Conservation (phyloP, 2,113 vertebrate species). For the Indicator indicator region DNA sequence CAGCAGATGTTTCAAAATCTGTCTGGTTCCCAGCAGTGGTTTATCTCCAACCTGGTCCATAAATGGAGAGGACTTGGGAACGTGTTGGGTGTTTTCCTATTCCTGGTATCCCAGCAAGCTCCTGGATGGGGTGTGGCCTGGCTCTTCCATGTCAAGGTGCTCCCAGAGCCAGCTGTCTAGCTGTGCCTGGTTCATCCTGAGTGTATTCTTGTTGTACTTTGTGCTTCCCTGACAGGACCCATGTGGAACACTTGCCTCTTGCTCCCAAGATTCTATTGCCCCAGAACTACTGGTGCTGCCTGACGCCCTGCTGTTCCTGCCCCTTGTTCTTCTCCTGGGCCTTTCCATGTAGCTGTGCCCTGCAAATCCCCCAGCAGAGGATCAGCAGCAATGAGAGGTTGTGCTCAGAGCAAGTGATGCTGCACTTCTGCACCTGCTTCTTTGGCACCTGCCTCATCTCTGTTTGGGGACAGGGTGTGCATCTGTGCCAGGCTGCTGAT, state of each 20-base stretch:
- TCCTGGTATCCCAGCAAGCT: background rate
- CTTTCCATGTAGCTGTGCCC: background rate
- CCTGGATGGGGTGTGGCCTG: background rate
- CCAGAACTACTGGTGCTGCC: rapidly evolving
- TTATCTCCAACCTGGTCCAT: background rate
- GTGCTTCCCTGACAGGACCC: background rate
- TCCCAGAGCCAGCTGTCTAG: background rate
- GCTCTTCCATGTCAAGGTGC: background rate
- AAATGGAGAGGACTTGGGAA: background rate
- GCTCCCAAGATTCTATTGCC: background rate
- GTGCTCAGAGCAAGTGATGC: rapidly evolving
- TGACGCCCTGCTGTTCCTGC: background rate
- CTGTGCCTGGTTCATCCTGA: background rate
- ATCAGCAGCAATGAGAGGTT: background rate
- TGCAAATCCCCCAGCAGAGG: background rate
- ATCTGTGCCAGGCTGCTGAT: background rate
- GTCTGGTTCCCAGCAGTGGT: background rate
- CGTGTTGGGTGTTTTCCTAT: rapidly evolving
- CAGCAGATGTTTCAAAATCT: background rate
- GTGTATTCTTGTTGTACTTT: rapidly evolving
- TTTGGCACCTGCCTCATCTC: background rate
- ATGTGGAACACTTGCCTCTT: rapidly evolving
- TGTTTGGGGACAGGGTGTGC: background rate
- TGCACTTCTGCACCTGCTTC: background rate
- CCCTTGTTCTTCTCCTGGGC: background rate